Evolutionary conservation across 64 coral and sea anemone species (phyloP), one percentile per base, ranked within the genome.

Genomic region (Catalaphyllia jardinei): DNA sequence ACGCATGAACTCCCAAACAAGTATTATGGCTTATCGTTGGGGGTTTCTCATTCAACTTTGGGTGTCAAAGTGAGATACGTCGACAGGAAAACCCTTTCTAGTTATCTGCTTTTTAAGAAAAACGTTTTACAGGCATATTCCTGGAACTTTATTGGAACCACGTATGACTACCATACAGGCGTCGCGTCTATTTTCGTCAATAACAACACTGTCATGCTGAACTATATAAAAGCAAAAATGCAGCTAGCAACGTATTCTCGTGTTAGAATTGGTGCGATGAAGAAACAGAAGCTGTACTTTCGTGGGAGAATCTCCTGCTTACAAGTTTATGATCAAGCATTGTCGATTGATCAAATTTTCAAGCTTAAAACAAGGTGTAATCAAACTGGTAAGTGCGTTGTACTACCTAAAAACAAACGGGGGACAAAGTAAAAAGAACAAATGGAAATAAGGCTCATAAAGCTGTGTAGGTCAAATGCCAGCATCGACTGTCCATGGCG

Each of bases 121-220:
- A 42, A 86, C 62, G 29, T 65, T 46, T 22, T 65, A 42, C 69
- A 57, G 24, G 10, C 14, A 22, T 0, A 86, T 57, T 15, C n/a
- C n/a, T 86, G 82, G 82, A 35, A 86, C 59, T 86, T 69, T 71
- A 63, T 86, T 71, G 82, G 82, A 86, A 51, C 82, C 1, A 27
- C 82, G 33, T 86, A 86, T 31, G 82, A 86, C 33, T 86, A 86
- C 30, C 35, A 86, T 3, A 86, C 83, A 51, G 65, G 83, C 0
- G 8, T 86, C 8, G 83, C 83, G 31, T 73, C 64, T 30, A 39
- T 86, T 51, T 86, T 69, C 38, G 63, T 73, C 65, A 72, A 86
- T 35, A 72, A 86, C 67, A 69, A 50, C 1, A 73, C 42, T 5
- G 82, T 86, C 22, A 28, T 51, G 3, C 19, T 71, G 35, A 86